Conservation (phyloP, 2,113 vertebrate genomes). For the Acanthisitta chloris region DNA sequence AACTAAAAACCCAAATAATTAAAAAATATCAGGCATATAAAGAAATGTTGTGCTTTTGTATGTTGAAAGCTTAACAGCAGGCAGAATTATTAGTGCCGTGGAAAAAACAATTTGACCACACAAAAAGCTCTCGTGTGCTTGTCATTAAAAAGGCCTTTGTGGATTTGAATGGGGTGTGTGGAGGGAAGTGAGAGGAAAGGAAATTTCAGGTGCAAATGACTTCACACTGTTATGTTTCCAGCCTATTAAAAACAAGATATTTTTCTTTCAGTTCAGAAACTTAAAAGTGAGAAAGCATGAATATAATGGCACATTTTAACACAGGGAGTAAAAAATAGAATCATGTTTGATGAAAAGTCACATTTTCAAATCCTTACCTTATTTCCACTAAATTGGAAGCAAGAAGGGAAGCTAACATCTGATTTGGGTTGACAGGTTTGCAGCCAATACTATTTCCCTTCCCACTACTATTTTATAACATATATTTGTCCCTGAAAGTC, state of each 20-base stretch:
- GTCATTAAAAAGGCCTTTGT: not conserved
- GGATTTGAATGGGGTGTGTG: not conserved
- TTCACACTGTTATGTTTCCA: not conserved
- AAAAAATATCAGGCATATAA: not conserved
- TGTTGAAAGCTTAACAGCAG: not conserved
- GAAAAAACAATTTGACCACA: not conserved
- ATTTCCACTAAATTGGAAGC: not conserved
- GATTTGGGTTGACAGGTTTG: constrained; percentile 25
- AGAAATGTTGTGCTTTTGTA: not conserved
- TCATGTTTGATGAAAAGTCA: not conserved
- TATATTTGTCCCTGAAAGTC: not conserved
- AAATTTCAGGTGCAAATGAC: not conserved
- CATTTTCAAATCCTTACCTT: constrained; percentile 2
- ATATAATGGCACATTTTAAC: not conserved
- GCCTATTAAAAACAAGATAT: not conserved
- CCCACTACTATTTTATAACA: not conserved
- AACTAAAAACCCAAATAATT: not conserved
- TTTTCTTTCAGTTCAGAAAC: not conserved
- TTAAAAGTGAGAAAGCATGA: not conserved
- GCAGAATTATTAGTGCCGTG: not conserved
- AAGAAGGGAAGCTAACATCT: not conserved
- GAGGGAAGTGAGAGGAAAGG: not conserved
- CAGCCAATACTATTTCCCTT: not conserved
- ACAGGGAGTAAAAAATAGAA: not conserved
- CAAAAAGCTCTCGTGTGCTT: not conserved